phyloP scores from a whole-genome alignment of 2,797 vertebrate genomes.

The Serranus cabrilla region DNA sequence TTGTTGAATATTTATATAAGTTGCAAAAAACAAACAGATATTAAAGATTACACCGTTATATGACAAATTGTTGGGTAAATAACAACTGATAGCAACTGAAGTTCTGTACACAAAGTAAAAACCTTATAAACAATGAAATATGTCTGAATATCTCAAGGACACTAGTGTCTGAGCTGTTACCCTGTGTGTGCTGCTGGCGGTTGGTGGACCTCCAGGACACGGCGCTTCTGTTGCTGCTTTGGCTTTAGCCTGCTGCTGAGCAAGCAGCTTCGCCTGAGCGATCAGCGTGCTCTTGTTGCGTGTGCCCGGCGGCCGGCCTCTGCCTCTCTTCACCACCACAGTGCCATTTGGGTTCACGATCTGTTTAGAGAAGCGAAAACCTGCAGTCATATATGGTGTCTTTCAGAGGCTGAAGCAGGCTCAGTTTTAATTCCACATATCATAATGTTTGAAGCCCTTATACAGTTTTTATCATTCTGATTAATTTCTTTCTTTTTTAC shows the following conservation, averaged over 20 bases:
- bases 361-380: conserved; percentile 44
- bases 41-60: too few relatives aligned
- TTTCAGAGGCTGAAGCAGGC: neutral
- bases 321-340: conserved; percentile 76
- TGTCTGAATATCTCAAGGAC: neutral
- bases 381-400: neutral
- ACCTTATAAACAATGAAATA: neutral
- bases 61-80: too few relatives aligned
- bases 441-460: too few relatives aligned
- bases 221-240: conserved; percentile 17
- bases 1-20: too few relatives aligned
- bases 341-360: conserved; percentile 42
- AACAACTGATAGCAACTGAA: too few relatives aligned
- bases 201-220: neutral
- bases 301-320: conserved; percentile 84
- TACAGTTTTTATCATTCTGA: too few relatives aligned
- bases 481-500: too few relatives aligned
- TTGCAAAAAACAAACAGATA: too few relatives aligned
- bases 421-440: too few relatives aligned
- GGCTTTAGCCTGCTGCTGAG: conserved; percentile 69
- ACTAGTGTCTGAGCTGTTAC: conserved; percentile 33
- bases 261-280: conserved; percentile 75
- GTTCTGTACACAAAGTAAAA: too few relatives aligned
- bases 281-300: conserved; percentile 81
- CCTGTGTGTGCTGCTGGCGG: conserved; percentile 39